These are phyloP conservation scores for Phyllotreta cruciferae DNA, from an alignment of 2,888 invertebrate genomes.

Conservation along the genomic window DNA sequence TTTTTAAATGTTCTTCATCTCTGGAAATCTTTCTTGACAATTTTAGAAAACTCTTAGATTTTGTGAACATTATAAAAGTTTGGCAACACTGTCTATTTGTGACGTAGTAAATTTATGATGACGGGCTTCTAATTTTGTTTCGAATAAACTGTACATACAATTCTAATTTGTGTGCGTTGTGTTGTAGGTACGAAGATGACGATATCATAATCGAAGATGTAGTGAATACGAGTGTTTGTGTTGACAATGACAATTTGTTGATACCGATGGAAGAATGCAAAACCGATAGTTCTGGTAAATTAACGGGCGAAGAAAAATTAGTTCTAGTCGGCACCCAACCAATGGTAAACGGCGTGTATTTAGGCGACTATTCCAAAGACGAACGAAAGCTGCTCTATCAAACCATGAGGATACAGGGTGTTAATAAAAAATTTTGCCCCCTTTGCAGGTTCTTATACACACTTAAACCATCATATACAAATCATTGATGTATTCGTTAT, in stretches of 20 bases:
- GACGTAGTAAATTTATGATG: too few relatives aligned
- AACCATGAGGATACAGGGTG: constrained; percentile 55
- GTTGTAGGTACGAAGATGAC: constrained; percentile 42
- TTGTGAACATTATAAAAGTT: too few relatives aligned
- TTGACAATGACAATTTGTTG: constrained; percentile 39
- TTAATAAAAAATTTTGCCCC: constrained; percentile 57
- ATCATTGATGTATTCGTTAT: not conserved
- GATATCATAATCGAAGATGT: constrained; percentile 39
- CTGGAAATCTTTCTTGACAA: too few relatives aligned
- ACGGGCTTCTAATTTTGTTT: too few relatives aligned
- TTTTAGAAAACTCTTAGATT: too few relatives aligned
- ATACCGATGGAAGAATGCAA: constrained; percentile 45
- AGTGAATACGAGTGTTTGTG: constrained; percentile 3
- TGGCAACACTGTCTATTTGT: too few relatives aligned
- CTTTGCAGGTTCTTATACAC: constrained; percentile 50
- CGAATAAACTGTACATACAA: not conserved
- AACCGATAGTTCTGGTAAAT: constrained; percentile 35
- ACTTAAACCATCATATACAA: not conserved
- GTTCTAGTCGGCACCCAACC: constrained; percentile 46
- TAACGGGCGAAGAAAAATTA: constrained; percentile 43
- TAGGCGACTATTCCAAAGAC: constrained; percentile 56
- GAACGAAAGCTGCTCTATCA: constrained; percentile 55
- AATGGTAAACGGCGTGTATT: constrained; percentile 52
- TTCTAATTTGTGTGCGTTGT: not conserved
- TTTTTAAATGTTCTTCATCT: too few relatives aligned